A percentile compares a stretch with the other conserved stretches of the same genome.
These are phyloP conservation scores for Lasioglossum leucozonium DNA, from an alignment of 2,888 invertebrate species.

Conservation along the genomic window DNA sequence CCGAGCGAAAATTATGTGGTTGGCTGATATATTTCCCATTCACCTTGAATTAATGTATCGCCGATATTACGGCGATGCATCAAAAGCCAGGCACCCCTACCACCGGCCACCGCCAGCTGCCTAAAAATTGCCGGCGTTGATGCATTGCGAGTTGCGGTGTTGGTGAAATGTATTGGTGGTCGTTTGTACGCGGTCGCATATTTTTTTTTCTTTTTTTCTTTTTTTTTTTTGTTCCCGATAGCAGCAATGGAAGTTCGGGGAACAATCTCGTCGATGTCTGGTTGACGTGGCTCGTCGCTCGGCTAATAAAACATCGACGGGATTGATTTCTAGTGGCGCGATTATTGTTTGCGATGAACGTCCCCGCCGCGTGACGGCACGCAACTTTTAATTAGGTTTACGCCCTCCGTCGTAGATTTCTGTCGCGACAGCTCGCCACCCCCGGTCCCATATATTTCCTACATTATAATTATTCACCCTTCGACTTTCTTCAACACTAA, in stretches of 20 bases:
- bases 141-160: conserved; percentile 66
- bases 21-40: conserved; percentile 78
- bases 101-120: conserved; percentile 28
- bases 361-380: neutral
- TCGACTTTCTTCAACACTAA: too few species aligned
- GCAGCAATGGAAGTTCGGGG: conserved; percentile 21
- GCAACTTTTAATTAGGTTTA: neutral
- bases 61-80: conserved; percentile 80
- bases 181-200: conserved; percentile 47
- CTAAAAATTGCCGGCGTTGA: conserved; percentile 79
- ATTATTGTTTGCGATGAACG: conserved; percentile 31
- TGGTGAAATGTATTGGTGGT: conserved; percentile 43
- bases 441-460: neutral
- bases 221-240: neutral
- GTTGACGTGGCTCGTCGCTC: conserved; percentile 29
- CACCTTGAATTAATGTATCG: conserved; percentile 81
- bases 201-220: conserved; percentile 14
- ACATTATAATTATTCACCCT: neutral
- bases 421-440: neutral
- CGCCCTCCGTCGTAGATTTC: neutral
- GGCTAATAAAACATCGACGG: conserved; percentile 39
- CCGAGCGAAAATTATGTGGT: conserved; percentile 77
- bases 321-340: conserved; percentile 38
- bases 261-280: conserved; percentile 53
- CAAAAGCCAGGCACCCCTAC: conserved; percentile 68